Evolutionary conservation across 2,888 invertebrate species (phyloP), one percentile per base, ranked within the genome.

Genomic region (Dicranocentrus wangi): DNA sequence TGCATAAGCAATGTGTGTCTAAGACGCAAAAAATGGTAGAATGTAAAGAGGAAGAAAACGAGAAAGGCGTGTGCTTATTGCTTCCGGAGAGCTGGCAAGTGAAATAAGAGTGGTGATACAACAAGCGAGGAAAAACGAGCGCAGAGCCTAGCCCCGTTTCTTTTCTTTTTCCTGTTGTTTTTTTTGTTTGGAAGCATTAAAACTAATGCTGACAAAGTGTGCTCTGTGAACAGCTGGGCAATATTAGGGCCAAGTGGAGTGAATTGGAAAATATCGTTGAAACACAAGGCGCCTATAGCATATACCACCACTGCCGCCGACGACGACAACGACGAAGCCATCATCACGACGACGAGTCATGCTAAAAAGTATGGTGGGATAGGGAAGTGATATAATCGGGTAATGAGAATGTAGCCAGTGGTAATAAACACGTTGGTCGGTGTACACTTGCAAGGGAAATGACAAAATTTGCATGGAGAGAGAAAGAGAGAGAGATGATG

Each of bases 31-130:
- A 43, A 23, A 43, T 60, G 39, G 69, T 61, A 27, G 51, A 43
- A 43, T 60, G 71, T 55, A 65, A 70, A 78, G 58, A 69, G 32
- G 27, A 51, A 51, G 53, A 68, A 72, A 51, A 66, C 51, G 39
- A 27, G 78, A 70, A 60, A 80, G 79, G 79, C 79, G 72, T 80
- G 79, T 47, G 72, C 79, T 80, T 80, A 80, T 80, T 80, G 72
- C 79, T 80, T 80, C 79, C 79, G 79, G 79, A 80, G 43, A 25
- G 32, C 5, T 69, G 42, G 66, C 25, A 71, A 79, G 71, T 79
- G 78, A 71, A 77, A 70, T 71, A 79, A 66, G 78, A 79, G 78
- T 71, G 61, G 69, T 39, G 75, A 58, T 60, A 39, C 28, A n/a
- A n/a, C 39, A 47, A 47, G 47, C 10, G 47, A 13, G 55, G 10